A percentile compares a stretch with the other conserved stretches of the same genome.
Conservation (phyloP, 2,797 vertebrate genomes). For the Muscicapa striata region DNA sequence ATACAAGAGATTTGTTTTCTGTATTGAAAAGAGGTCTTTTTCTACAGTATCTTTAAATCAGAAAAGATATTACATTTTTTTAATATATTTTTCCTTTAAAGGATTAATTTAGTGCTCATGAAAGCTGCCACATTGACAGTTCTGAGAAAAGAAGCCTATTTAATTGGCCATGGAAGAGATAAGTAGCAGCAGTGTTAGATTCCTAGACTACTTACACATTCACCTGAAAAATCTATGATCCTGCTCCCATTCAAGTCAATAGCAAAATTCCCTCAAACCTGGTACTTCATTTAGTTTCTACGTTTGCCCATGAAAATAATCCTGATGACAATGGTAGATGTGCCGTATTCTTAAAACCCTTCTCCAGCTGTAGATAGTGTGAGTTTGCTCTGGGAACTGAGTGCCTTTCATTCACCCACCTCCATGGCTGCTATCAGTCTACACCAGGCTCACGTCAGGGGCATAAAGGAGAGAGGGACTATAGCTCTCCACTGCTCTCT, state of each 20-base stretch:
- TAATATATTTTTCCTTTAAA: slow-evolving; percentile 30
- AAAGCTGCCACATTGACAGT: slow-evolving; percentile 41
- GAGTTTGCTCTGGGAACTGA: background rate
- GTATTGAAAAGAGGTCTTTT: slow-evolving; percentile 49
- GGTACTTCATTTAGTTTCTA: background rate
- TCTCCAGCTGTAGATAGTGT: background rate
- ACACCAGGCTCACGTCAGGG: background rate
- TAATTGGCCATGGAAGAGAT: slow-evolving; percentile 50
- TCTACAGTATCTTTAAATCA: slow-evolving; percentile 63
- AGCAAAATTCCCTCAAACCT: slow-evolving; percentile 2
- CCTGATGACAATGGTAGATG: background rate
- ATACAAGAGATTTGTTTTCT: slow-evolving; percentile 63
- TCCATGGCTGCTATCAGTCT: background rate
- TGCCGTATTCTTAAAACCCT: background rate
- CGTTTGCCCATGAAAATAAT: background rate
- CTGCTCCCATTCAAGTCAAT: background rate
- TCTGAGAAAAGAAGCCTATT: slow-evolving; percentile 38
- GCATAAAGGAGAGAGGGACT: background rate
- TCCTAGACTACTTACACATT: background rate
- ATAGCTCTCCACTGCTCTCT: background rate
- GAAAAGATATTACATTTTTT: slow-evolving; percentile 36
- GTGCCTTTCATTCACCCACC: background rate
- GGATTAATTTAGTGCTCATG: slow-evolving; percentile 44
- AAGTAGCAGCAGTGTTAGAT: slow-evolving; percentile 11
- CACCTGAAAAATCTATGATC: slow-evolving; percentile 21